Percentiles rank a stretch among this genome's conserved stretches.
Conservation (phyloP, 2,888 invertebrate genomes). For the Catocala fraxini region DNA sequence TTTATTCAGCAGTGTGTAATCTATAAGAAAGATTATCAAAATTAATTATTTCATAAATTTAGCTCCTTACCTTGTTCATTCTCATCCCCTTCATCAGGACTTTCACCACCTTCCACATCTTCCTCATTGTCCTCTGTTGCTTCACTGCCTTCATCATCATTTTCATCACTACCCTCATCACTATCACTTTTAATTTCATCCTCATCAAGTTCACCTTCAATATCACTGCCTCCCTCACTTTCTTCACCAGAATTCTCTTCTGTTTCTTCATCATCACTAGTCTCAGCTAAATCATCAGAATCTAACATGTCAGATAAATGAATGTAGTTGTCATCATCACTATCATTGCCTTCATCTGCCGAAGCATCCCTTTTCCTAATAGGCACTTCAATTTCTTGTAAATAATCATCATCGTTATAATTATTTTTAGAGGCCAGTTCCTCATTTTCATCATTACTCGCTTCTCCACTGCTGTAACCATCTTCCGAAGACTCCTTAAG, state of each 20-base stretch:
- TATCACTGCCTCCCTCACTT: slow-evolving; percentile 35
- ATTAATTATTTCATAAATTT: background rate
- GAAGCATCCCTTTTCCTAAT: slow-evolving; percentile 66
- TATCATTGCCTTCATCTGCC: slow-evolving; percentile 71
- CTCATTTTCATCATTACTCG: slow-evolving; percentile 62
- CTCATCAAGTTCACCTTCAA: slow-evolving; percentile 46
- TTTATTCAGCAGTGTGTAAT: too few species aligned
- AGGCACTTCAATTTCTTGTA: slow-evolving; percentile 77
- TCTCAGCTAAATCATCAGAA: slow-evolving; percentile 71
- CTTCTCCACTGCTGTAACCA: slow-evolving; percentile 74
- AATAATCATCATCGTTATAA: slow-evolving; percentile 60
- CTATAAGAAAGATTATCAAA: too few species aligned
- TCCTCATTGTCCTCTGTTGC: slow-evolving; percentile 42
- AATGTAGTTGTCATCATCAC: slow-evolving; percentile 73
- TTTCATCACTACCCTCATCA: slow-evolving; percentile 43
- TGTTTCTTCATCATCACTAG: slow-evolving; percentile 58
- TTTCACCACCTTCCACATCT: slow-evolving; percentile 22
- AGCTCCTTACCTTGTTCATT: slow-evolving; percentile 7
- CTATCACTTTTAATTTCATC: slow-evolving; percentile 28
- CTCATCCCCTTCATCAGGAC: slow-evolving; percentile 31
- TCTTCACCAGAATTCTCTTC: slow-evolving; percentile 37
- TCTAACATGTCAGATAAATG: slow-evolving; percentile 78
- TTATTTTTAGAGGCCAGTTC: too few species aligned
- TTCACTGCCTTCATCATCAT: slow-evolving; percentile 38
- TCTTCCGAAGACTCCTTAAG: slow-evolving; percentile 76